A percentile compares a stretch with the other conserved stretches of the same genome.
Conservation (phyloP, 30 jellyfish, hydroid and myxozoan genomes). For the Clytia hemisphaerica region DNA sequence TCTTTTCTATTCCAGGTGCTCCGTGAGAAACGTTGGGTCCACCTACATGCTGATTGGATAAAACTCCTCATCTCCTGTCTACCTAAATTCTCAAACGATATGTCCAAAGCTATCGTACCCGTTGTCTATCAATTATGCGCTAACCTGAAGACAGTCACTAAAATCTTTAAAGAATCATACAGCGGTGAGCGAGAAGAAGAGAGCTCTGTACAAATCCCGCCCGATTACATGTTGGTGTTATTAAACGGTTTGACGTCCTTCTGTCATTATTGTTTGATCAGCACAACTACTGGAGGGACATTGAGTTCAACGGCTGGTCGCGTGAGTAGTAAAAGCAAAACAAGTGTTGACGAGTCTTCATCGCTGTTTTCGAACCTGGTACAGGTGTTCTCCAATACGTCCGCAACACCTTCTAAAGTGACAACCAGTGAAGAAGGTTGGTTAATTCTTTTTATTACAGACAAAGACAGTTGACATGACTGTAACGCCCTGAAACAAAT, state of each 20-base stretch:
- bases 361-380: slow-evolving; percentile 70
- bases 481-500: too few species aligned
- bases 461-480: too few species aligned
- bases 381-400: slow-evolving; percentile 72
- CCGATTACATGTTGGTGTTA: slow-evolving; percentile 57
- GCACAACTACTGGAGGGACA: slow-evolving; percentile 32
- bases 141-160: slow-evolving; percentile 43
- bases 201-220: slow-evolving; percentile 40
- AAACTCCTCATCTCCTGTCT: slow-evolving; percentile 51
- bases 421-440: slow-evolving; percentile 60
- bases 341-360: slow-evolving; percentile 34
- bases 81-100: slow-evolving; percentile 50
- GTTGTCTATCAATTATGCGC: slow-evolving; percentile 69
- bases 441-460: neutral
- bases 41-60: slow-evolving; percentile 70
- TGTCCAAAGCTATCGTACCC: slow-evolving; percentile 66
- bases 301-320: slow-evolving; percentile 26
- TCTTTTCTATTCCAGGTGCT: too few species aligned
- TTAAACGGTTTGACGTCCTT: slow-evolving; percentile 57
- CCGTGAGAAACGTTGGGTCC: slow-evolving; percentile 49
- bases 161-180: slow-evolving; percentile 21
- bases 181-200: slow-evolving; percentile 15
- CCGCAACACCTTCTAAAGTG: slow-evolving; percentile 40
- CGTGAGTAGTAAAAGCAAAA: slow-evolving; percentile 21
- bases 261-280: slow-evolving; percentile 69